Evolutionary conservation across 2,888 invertebrate genomes (phyloP), one percentile per base, ranked within the genome.

Genomic region (Acrobasis repandana): DNA sequence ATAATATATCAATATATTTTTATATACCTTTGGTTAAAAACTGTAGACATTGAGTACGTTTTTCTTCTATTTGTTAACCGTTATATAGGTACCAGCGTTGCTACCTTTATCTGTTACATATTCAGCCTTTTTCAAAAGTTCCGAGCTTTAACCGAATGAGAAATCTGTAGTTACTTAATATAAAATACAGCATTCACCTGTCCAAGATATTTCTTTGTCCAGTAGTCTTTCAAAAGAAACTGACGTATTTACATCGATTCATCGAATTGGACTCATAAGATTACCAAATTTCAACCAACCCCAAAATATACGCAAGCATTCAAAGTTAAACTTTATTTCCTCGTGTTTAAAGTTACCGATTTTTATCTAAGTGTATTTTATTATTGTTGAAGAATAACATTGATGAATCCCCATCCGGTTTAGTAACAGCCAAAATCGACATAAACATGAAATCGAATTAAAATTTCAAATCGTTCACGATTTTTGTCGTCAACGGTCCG

Each of bases 131-230:
- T 70, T 61, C 63, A 56, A 61, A 64, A 58, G 65, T 49, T 69
- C 71, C 71, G 67, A 77, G 75, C 76, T 76, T 66, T 76, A 80
- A 81, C 70, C 64, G 70, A 76, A 75, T 74, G 71, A 76, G 68
- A 78, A 82, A 81, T 79, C 77, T 78, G 73, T 73, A 70, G 68
- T 74, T n/a, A n/a, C n/a, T n/a, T 80, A 79, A 82, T 86, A 82
- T 75, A 83, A 84, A 83, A 86, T 85, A 81, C 85, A 82, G 79
- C 85, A 88, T 89, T 80, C 89, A 90, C 88, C 89, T 90, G 90
- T 80, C 87, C 82, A 84, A 80, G 79, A 80, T 71, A 67, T 82
- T 87, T 86, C 85, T 87, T 84, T 87, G 82, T 83, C 73, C 81
- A 72, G 75, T 75, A 80, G 79, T 80, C 76, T 75, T 79, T 80